These are phyloP conservation scores for Germaria angustata DNA, from an alignment of 2,888 invertebrate genomes.

Conservation along the genomic window DNA sequence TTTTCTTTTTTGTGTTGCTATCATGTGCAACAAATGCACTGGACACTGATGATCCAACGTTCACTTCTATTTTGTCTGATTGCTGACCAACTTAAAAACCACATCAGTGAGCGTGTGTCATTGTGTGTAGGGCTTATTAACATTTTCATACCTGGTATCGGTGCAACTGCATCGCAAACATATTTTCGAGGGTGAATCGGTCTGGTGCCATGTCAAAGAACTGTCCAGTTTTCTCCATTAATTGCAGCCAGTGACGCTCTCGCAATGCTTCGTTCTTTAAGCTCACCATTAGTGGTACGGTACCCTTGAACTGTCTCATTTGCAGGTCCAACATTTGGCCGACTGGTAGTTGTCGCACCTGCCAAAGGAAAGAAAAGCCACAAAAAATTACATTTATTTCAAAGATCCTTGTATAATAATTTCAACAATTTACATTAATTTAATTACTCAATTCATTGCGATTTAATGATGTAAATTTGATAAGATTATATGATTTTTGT, in stretches of 20 bases:
- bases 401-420: too few species aligned
- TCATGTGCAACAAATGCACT: neutral
- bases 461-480: too few species aligned
- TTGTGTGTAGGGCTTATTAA: neutral
- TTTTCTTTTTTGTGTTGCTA: constrained; percentile 26
- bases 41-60: neutral
- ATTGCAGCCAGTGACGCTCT: constrained; percentile 93
- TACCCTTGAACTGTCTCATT: constrained; percentile 93
- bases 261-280: constrained; percentile 94
- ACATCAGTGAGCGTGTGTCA: neutral
- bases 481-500: too few species aligned
- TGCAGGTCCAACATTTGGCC: constrained; percentile 88
- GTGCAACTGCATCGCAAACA: constrained; percentile 95
- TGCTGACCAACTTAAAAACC: neutral
- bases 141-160: constrained; percentile 84
- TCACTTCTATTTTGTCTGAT: neutral
- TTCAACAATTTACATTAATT: too few species aligned
- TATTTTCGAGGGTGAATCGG: constrained; percentile 93
- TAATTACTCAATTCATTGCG: too few species aligned
- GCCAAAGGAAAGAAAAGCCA: neutral
- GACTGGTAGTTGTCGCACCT: constrained; percentile 82
- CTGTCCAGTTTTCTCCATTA: constrained; percentile 91
- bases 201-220: constrained; percentile 93
- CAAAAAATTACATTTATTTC: too few species aligned
- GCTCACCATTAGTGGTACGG: constrained; percentile 93